A percentile compares a stretch with the other conserved stretches of the same genome.
Conservation (phyloP, 1,140 invertebrate genomes). For the Drosophila parvula region DNA sequence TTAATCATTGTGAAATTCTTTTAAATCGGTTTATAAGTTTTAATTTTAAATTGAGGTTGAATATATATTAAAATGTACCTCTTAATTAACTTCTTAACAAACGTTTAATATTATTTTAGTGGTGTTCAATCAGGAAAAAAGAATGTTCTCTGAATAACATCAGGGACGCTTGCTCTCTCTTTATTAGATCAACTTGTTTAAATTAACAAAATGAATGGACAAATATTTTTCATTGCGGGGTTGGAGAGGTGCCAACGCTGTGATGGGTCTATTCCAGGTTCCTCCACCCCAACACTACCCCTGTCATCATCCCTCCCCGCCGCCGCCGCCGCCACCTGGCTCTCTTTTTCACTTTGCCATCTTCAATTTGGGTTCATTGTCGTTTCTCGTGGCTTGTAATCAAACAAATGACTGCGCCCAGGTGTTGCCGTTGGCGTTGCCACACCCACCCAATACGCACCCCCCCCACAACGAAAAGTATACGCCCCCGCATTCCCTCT, state of each 20-base stretch:
- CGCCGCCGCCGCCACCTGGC: too few relatives aligned
- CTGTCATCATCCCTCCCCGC: not conserved
- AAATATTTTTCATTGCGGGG: constrained; percentile 34
- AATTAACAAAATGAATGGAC: constrained; percentile 46
- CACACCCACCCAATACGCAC: constrained; percentile 12
- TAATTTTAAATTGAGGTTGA: not conserved
- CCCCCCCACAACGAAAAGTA: not conserved
- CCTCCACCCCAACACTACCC: not conserved
- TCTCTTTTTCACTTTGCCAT: constrained; percentile 30
- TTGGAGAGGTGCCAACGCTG: not conserved
- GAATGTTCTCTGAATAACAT: not conserved
- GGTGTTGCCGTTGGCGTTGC: constrained; percentile 53
- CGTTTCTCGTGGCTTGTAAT: constrained; percentile 67
- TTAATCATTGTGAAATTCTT: not conserved
- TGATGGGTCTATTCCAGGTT: constrained; percentile 13
- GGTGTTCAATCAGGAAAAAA: not conserved
- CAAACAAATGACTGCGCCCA: constrained; percentile 77
- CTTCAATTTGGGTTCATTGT: constrained; percentile 52
- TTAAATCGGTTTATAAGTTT: not conserved
- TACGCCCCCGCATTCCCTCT: not conserved
- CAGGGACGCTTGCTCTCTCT: not conserved
- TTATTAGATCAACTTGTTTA: constrained; percentile 33
- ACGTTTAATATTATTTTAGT: not conserved
- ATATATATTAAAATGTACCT: not conserved
- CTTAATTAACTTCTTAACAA: not conserved